phyloP scores from a whole-genome alignment of 2,888 invertebrate genomes.

The Diachrysia chrysitis region DNA sequence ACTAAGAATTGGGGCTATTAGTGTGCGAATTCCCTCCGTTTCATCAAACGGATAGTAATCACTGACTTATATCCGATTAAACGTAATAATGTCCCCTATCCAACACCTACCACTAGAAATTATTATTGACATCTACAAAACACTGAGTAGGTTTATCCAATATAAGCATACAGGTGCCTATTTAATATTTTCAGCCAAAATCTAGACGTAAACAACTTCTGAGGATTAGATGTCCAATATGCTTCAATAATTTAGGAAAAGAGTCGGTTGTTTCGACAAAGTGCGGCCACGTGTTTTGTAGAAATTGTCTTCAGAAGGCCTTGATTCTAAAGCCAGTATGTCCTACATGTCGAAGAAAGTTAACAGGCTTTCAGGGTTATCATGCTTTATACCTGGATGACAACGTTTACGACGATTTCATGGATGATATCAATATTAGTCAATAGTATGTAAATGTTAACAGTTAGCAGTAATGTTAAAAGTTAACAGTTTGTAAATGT shows the following conservation, averaged over 20 bases:
- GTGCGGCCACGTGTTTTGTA: conserved; percentile 73
- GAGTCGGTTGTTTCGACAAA: conserved; percentile 65
- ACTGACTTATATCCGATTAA: no score
- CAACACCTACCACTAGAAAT: no score
- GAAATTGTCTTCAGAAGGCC: conserved; percentile 64
- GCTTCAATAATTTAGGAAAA: conserved; percentile 63
- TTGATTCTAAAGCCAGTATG: conserved; percentile 58
- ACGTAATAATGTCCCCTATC: no score
- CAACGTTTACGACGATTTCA: conserved; percentile 52
- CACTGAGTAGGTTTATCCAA: no score
- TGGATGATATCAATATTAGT: conserved; percentile 31
- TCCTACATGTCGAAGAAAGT: conserved; percentile 65
- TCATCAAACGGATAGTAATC: no score
- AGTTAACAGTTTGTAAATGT: not conserved
- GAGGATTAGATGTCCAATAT: conserved; percentile 70
- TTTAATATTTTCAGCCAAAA: conserved; percentile 53
- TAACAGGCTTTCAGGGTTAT: conserved; percentile 55
- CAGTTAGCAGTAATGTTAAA: no score
- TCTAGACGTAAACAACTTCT: conserved; percentile 52
- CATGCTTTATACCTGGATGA: conserved; percentile 62
- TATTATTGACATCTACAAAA: no score
- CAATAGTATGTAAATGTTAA: conserved; percentile 19
- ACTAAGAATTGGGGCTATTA: no score
- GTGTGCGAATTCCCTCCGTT: no score
- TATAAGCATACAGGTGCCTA: no score